A percentile compares a stretch with the other conserved stretches of the same genome.
These are phyloP conservation scores for Patella vulgata DNA, from an alignment of 1,140 invertebrate genomes.

Conservation along the genomic window DNA sequence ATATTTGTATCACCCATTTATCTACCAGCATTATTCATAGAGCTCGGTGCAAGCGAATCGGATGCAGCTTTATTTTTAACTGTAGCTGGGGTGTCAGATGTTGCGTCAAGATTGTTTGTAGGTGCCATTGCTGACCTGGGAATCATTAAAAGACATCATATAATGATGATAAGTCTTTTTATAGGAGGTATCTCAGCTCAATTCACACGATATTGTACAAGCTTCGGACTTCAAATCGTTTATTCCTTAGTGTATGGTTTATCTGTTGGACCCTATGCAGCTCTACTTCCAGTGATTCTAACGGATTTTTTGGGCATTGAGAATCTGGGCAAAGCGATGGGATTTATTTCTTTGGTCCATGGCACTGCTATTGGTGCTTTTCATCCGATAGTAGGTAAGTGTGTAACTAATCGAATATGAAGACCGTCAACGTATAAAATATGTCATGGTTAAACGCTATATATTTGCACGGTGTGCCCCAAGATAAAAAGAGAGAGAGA, in stretches of 20 bases:
- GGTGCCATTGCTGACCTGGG: slow-evolving; percentile 28
- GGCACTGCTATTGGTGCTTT: neutral
- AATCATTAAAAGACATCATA: slow-evolving; percentile 18
- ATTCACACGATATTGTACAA: slow-evolving; percentile 10
- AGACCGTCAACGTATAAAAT: no score
- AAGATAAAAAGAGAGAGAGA: no score
- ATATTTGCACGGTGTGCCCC: no score
- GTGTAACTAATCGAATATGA: no score
- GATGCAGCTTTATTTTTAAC: slow-evolving; percentile 33
- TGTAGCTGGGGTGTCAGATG: slow-evolving; percentile 24
- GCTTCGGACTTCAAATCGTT: slow-evolving; percentile 8
- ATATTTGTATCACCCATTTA: neutral
- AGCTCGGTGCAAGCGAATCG: slow-evolving; percentile 13
- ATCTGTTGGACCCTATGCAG: slow-evolving; percentile 13
- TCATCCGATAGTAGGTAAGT: slow-evolving; percentile 14
- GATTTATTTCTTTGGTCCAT: slow-evolving; percentile 3
- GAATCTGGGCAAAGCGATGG: slow-evolving; percentile 9
- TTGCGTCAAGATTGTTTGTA: slow-evolving; percentile 14
- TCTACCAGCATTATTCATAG: slow-evolving; percentile 13
- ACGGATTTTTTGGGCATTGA: slow-evolving; percentile 14
- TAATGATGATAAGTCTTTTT: slow-evolving; percentile 11
- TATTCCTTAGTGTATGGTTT: slow-evolving; percentile 27
- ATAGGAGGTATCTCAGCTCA: slow-evolving; percentile 10
- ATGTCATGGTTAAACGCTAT: no score
- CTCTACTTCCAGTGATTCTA: neutral